Evolutionary conservation across 2,113 vertebrate genomes (phyloP).

Genomic region (Hypomesus transpacificus): DNA sequence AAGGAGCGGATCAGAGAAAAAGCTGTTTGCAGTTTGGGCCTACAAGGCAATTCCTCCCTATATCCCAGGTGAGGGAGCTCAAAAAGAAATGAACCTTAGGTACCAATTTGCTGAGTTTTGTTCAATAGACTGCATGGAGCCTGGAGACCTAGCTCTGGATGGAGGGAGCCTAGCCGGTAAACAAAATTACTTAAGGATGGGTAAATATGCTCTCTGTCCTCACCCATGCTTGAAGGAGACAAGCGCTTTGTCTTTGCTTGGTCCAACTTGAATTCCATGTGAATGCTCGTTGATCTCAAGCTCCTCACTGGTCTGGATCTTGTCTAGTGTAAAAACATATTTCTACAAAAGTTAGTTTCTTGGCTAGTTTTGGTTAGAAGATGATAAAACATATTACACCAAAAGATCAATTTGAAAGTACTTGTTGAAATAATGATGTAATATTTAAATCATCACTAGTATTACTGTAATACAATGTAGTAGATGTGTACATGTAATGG

Average conservation of each 20-base stretch:
- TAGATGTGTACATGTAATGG: too few relatives aligned
- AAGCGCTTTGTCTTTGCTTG: constrained; percentile 57
- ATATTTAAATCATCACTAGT: too few relatives aligned
- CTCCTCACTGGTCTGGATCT: too few relatives aligned
- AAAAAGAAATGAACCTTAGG: constrained; percentile 77
- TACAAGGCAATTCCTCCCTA: constrained; percentile 76
- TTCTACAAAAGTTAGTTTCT: too few relatives aligned
- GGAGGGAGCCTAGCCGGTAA: constrained; percentile 59
- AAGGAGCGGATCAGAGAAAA: constrained; percentile 77
- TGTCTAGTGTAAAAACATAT: too few relatives aligned
- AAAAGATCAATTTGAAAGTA: too few relatives aligned
- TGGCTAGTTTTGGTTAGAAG: too few relatives aligned
- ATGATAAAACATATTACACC: too few relatives aligned
- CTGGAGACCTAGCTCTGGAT: constrained; percentile 55
- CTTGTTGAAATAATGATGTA: too few relatives aligned
- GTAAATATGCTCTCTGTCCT: constrained; percentile 43
- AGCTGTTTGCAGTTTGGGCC: constrained; percentile 76
- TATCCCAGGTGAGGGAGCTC: constrained; percentile 77
- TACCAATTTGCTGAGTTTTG: constrained; percentile 85
- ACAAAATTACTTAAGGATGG: constrained; percentile 71
- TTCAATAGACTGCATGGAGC: constrained; percentile 70
- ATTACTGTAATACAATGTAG: too few relatives aligned
- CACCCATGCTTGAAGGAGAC: constrained; percentile 62
- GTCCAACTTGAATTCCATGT: constrained; percentile 50
- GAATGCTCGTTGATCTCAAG: constrained; percentile 34